Evolutionary conservation across 2,797 vertebrate genomes (phyloP), one percentile per base, ranked within the genome.

Genomic region (Squalus acanthias): DNA sequence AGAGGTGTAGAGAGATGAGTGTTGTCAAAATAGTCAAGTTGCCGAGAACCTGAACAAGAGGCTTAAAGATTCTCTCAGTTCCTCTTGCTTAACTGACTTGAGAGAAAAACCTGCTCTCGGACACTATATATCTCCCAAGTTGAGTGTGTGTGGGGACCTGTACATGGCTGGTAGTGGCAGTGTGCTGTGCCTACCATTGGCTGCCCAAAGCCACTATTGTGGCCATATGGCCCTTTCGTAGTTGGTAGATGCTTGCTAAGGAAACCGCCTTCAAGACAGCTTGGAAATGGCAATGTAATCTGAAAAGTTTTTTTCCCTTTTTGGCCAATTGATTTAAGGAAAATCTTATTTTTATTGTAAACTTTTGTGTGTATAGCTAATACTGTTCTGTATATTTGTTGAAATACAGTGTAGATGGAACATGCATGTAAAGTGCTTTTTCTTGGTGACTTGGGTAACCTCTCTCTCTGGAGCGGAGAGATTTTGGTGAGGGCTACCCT

Each of bases 351-450:
- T n/a, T n/a, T n/a, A n/a, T n/a, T n/a, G n/a, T n/a, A n/a, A n/a
- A n/a, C n/a, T n/a, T n/a, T n/a, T n/a, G n/a, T n/a, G n/a, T n/a
- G n/a, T n/a, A n/a, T n/a, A n/a, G n/a, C n/a, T n/a, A n/a, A n/a
- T n/a, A n/a, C n/a, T n/a, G n/a, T n/a, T 92, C 57, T 93, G 91
- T 93, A 67, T 67, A 67, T 67, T 33, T 67, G 5, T 65, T n/a
- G 6, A 39, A 67, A 46, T 39, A n/a, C 13, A 0, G 39, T 93
- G 63, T 93, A n/a, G 89, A 33, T 93, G 63, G n/a, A 46, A 93
- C 65, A 67, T 67, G n/a, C n/a, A 82, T 82, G 79, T 85, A 76
- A 76, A 53, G 50, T 63, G 26, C 79, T 67, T 93, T 93, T 93
- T 50, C 6, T 93, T 67, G 57, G 24, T 91, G 33, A 91, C 15